These are phyloP conservation scores for Drosophila erecta DNA, from an alignment of 1,140 invertebrate genomes.

Conservation along the genomic window DNA sequence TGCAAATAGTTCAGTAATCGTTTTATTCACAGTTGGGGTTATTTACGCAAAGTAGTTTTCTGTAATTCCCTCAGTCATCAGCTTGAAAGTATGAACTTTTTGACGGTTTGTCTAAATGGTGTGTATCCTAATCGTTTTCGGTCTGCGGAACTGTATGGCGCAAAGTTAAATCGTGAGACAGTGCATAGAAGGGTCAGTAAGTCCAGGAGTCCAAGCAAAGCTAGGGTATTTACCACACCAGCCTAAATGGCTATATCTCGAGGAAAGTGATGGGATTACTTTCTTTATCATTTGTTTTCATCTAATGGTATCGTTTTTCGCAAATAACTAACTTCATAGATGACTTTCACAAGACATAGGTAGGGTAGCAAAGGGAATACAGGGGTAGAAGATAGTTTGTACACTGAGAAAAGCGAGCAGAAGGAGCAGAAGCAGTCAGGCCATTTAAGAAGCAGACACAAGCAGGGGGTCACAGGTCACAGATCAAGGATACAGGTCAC, in stretches of 20 bases:
- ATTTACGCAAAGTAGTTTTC: not conserved
- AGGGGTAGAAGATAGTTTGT: not conserved
- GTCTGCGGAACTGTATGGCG: not conserved
- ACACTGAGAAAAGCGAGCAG: slow-evolving; percentile 5
- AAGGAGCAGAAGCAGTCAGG: slow-evolving; percentile 7
- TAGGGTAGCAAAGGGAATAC: not conserved
- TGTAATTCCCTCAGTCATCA: not conserved
- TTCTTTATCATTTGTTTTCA: not conserved
- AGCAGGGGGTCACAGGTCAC: slow-evolving; percentile 9
- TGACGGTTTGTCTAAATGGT: not conserved
- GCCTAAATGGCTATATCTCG: not conserved
- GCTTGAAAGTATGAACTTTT: not conserved
- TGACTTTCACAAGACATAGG: not conserved
- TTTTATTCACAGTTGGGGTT: slow-evolving; percentile 6
- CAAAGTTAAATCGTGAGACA: not conserved
- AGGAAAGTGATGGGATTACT: too few relatives aligned
- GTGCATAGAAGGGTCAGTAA: not conserved
- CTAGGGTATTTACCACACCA: not conserved
- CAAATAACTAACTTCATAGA: not conserved
- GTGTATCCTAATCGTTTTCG: not conserved
- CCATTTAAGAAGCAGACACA: slow-evolving; percentile 35
- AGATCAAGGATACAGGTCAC: slow-evolving; percentile 6
- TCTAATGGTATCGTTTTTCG: too few relatives aligned
- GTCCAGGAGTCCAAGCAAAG: not conserved
- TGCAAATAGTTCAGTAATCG: not conserved